phyloP scores from a whole-genome alignment of 2,113 vertebrate species.

The Delphinapterus leucas region DNA sequence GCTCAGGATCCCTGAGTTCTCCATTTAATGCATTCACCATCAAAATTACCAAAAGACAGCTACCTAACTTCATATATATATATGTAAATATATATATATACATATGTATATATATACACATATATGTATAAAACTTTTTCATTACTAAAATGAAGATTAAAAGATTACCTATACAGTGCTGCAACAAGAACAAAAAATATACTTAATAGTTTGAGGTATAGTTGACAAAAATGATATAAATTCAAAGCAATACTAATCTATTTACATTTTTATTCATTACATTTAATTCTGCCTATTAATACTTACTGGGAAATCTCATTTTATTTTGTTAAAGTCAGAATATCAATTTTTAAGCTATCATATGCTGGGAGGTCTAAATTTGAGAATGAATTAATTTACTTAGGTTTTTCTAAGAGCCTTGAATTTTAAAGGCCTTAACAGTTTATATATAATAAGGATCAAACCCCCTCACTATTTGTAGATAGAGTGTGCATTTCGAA shows the following conservation, averaged over 20 bases:
- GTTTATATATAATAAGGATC: slow-evolving; percentile 52
- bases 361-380: slow-evolving; percentile 42
- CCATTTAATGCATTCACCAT: not conserved
- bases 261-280: slow-evolving; percentile 42
- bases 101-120: not conserved
- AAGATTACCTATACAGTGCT: not conserved
- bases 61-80: not conserved
- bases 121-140: not conserved
- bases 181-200: not conserved
- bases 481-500: not conserved
- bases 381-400: slow-evolving; percentile 54
- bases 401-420: slow-evolving; percentile 31
- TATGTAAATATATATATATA: not conserved
- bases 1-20: not conserved
- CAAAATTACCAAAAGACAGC: not conserved
- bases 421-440: slow-evolving; percentile 53
- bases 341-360: slow-evolving; percentile 47
- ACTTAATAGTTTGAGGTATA: slow-evolving; percentile 5
- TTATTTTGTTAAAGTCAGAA: slow-evolving; percentile 30
- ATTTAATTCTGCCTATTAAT: slow-evolving; percentile 50
- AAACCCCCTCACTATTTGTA: not conserved
- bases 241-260: slow-evolving; percentile 3
- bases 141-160: slow-evolving; percentile 27
- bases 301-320: slow-evolving; percentile 28
- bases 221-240: not conserved